Conservation (phyloP, 2,113 vertebrate genomes). For the Dromiciops gliroides region DNA sequence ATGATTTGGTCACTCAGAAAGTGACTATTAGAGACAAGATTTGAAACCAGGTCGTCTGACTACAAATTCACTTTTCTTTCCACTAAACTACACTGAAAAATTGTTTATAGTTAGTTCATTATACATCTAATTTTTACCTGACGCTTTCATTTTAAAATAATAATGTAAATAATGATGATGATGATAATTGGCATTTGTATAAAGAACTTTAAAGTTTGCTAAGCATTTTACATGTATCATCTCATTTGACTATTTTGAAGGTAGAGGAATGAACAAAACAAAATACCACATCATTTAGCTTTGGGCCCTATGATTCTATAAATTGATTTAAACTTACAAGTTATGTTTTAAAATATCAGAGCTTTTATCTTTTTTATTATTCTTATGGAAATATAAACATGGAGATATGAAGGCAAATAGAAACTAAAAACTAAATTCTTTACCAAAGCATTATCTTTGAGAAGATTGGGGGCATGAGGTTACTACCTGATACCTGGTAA, state of each 20-base stretch:
- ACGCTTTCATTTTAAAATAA: conserved; percentile 14
- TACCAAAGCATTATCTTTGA: neutral
- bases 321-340: neutral
- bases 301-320: neutral
- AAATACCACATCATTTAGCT: neutral
- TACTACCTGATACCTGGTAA: neutral
- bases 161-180: neutral
- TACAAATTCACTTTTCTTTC: neutral
- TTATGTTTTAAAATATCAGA: neutral
- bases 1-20: neutral
- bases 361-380: neutral
- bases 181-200: neutral
- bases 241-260: neutral
- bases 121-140: conserved; percentile 18
- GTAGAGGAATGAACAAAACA: neutral
- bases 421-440: neutral
- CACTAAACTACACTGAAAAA: neutral
- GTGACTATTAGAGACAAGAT: neutral
- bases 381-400: neutral
- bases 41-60: neutral
- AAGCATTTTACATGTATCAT: neutral
- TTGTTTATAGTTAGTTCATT: conserved; percentile 11
- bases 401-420: neutral
- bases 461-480: neutral
- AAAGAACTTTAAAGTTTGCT: neutral